Base-by-base conservation (phyloP, 2,888 invertebrate species). In the Drosophila mayaguana region DNA sequence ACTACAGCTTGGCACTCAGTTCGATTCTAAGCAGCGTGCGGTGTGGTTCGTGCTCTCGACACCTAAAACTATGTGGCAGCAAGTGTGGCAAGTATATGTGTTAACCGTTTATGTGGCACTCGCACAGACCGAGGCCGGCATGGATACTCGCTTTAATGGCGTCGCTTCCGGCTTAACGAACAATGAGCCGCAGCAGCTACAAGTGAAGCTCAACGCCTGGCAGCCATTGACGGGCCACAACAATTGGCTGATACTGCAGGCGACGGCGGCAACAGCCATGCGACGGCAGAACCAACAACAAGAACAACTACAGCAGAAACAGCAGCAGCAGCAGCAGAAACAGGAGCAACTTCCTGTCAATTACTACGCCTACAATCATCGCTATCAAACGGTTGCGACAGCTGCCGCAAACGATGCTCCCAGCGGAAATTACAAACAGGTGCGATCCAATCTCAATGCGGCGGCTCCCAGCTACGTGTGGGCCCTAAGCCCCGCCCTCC, bases 331-430 rank as follows among this genome's bases (percentile, higher is more conserved):
- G 14, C 51, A 36, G 22, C 53, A 32, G 14, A 48, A 48, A n/a
- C 48, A 72, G 12, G 57, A n/a, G 56, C 69, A 65, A 79, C 82
- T 72, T 89, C 90, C 89, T 78, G 80, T 78, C 77, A 88, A 83
- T 84, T 89, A 89, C 74, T 89, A 85, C 70, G 86, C 88, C 73
- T 89, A 89, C 87, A 88, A 90, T 75, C 89, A 86, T 59, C 88
- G 80, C 36, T 87, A 81, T 76, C 80, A 81, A 67, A 69, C 66
- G 62, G 55, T 40, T 50, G 63, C 38, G 46, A 40, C 32, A 11
- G 43, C 32, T 45, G 48, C 43, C 40, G 54, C 54, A 56, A 51
- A 60, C 40, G 50, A 16, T 18, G 46, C 16, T 55, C 56, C 51
- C 48, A 75, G 32, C 84, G 89, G 90, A 89, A 89, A 89, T 90